Percentiles rank a stretch among this genome's conserved stretches.
phyloP scores from a whole-genome alignment of 1,140 invertebrate species.

The Aphis gossypii region DNA sequence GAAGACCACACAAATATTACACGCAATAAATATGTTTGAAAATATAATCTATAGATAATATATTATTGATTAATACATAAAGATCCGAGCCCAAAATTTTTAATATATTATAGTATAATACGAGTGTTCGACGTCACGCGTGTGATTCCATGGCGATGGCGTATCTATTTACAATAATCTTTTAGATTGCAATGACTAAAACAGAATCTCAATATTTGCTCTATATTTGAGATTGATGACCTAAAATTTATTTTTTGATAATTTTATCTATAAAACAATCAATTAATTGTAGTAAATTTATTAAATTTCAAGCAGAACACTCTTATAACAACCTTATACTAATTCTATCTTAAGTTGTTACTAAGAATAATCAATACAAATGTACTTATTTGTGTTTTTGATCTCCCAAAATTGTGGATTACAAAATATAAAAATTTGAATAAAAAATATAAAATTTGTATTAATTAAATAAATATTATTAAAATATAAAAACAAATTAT shows the following conservation, averaged over 20 bases:
- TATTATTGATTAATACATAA: neutral
- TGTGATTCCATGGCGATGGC: neutral
- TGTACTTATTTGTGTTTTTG: neutral
- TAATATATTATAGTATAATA: neutral
- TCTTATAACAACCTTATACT: neutral
- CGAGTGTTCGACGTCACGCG: neutral
- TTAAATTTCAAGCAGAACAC: too few relatives aligned
- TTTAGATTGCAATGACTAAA: neutral
- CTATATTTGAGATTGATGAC: neutral
- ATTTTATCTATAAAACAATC: too few relatives aligned
- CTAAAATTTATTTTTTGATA: neutral
- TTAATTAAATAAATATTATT: neutral
- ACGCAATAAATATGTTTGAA: too few relatives aligned
- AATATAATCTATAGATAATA: too few relatives aligned
- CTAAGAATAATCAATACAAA: neutral
- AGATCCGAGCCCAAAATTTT: neutral
- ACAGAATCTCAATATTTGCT: neutral
- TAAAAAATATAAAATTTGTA: neutral
- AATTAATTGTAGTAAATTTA: too few relatives aligned
- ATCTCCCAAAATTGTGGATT: too few relatives aligned
- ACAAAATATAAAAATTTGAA: too few relatives aligned
- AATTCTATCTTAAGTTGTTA: neutral
- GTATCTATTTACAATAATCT: neutral
- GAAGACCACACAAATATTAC: too few relatives aligned
- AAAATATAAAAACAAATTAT: neutral